Conservation (phyloP, 1,140 invertebrate genomes). For the Drosophila arawakana region DNA sequence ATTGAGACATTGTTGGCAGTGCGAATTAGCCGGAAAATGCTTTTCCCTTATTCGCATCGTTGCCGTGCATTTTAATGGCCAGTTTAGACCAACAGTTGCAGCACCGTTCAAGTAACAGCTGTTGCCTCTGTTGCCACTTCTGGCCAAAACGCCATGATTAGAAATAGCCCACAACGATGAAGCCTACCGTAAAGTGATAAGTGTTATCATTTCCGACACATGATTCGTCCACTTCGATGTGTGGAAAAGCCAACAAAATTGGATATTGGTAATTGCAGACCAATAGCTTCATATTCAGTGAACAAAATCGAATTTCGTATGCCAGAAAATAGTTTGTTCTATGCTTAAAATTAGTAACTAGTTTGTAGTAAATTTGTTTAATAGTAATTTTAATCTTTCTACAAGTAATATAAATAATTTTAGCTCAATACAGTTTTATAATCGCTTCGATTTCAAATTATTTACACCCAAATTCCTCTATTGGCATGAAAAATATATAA, state of each 20-base stretch:
- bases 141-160: slow-evolving; percentile 42
- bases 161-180: slow-evolving; percentile 37
- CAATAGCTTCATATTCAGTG: too few species aligned
- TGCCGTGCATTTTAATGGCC: slow-evolving; percentile 75
- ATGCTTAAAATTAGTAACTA: too few species aligned
- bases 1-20: slow-evolving; percentile 71
- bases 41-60: slow-evolving; percentile 46
- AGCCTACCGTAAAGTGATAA: slow-evolving; percentile 27
- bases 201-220: slow-evolving; percentile 41
- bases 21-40: slow-evolving; percentile 71
- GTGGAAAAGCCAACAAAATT: slow-evolving; percentile 8
- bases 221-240: slow-evolving; percentile 18
- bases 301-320: too few species aligned
- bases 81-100: slow-evolving; percentile 56
- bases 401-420: too few species aligned
- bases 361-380: too few species aligned
- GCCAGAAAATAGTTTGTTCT: too few species aligned
- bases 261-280: neutral
- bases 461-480: neutral
- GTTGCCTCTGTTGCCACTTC: slow-evolving; percentile 32
- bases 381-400: too few species aligned
- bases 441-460: neutral
- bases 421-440: too few species aligned
- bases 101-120: slow-evolving; percentile 5
- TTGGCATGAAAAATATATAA: too few species aligned